Evolutionary conservation across 2,888 invertebrate genomes (phyloP).

Genomic region (Meloe dianella): DNA sequence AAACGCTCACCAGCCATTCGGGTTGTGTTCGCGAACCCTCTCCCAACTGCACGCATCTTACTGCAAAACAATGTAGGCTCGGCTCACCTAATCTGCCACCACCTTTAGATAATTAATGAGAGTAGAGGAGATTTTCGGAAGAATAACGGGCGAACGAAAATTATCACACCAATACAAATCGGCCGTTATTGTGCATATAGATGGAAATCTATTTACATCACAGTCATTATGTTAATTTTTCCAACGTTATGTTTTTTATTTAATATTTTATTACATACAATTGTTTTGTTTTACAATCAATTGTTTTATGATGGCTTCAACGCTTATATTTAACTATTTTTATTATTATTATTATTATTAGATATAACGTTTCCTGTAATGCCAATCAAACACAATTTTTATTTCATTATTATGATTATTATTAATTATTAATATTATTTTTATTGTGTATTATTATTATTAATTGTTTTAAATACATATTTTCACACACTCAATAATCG

Average conservation of each 20-base stretch:
- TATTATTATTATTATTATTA: constrained; percentile 23
- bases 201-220: constrained; percentile 20
- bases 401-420: constrained; percentile 36
- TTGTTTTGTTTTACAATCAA: constrained; percentile 47
- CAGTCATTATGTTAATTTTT: constrained; percentile 52
- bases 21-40: too few species aligned
- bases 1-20: too few species aligned
- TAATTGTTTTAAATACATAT: not conserved
- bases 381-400: constrained; percentile 47
- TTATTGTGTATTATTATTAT: not conserved
- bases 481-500: constrained; percentile 25
- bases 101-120: too few species aligned
- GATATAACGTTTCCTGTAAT: constrained; percentile 41
- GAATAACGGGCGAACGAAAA: not conserved
- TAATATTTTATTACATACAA: constrained; percentile 50
- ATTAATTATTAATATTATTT: constrained; percentile 18
- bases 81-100: too few species aligned
- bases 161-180: not conserved
- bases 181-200: too few species aligned
- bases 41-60: too few species aligned
- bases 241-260: constrained; percentile 25
- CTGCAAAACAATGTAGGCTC: too few species aligned
- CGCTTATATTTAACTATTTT: constrained; percentile 49
- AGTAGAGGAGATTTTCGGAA: not conserved
- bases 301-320: constrained; percentile 48